A percentile compares a stretch with the other conserved stretches of the same genome.
Conservation (phyloP, 2,888 invertebrate genomes). For the Didymodactylos carnosus region DNA sequence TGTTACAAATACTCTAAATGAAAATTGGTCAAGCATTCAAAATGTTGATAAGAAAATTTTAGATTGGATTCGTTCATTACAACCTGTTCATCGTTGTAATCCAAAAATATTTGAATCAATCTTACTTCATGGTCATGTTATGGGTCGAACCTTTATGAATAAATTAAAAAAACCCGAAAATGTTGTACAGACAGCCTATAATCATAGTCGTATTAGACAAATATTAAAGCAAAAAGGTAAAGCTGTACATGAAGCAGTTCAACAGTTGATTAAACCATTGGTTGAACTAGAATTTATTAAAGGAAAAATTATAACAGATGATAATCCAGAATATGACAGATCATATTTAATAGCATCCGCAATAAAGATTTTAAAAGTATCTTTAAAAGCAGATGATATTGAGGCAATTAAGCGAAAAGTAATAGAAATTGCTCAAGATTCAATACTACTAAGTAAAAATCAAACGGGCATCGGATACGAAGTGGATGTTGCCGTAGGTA, state of each 20-base stretch:
- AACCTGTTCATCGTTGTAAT: not conserved
- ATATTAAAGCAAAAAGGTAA: not conserved
- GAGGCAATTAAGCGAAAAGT: not conserved
- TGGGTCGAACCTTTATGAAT: not conserved
- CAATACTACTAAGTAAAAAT: not conserved
- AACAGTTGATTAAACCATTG: not conserved
- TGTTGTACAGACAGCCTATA: not conserved
- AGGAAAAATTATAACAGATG: not conserved
- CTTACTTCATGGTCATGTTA: not conserved
- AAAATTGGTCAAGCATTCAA: not conserved
- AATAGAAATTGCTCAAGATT: not conserved
- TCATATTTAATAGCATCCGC: not conserved
- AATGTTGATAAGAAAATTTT: not conserved
- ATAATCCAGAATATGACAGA: not conserved
- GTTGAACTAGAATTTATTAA: not conserved
- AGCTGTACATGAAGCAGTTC: not conserved
- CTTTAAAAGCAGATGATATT: not conserved
- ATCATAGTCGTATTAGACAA: not conserved
- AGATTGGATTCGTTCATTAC: not conserved
- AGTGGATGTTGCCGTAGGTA: not conserved
- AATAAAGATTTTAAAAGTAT: not conserved
- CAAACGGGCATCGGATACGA: not conserved
- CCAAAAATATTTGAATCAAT: not conserved
- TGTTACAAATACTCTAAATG: not conserved
- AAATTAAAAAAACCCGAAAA: not conserved